These are phyloP conservation scores for Jaculus jaculus DNA, from an alignment of 2,113 vertebrate genomes.

Conservation along the genomic window DNA sequence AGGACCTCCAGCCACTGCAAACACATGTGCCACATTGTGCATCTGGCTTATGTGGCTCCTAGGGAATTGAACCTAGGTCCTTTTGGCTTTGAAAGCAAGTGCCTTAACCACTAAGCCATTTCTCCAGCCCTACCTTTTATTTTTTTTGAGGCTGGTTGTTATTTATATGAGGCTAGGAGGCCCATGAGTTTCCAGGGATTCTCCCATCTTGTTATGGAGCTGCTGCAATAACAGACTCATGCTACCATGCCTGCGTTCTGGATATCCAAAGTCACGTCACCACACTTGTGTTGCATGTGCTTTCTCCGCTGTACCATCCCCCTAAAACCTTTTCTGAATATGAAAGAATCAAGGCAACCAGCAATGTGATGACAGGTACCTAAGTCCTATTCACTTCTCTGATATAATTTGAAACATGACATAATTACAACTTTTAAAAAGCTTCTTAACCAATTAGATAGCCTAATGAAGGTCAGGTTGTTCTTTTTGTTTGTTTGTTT, in stretches of 20 bases:
- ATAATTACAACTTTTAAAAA: slow-evolving; percentile 50
- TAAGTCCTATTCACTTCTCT: not conserved
- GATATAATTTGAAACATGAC: slow-evolving; percentile 12
- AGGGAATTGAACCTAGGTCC: no score
- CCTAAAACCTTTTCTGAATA: not conserved
- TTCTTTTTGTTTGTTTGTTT: not conserved
- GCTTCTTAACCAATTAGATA: not conserved
- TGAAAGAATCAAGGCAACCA: not conserved
- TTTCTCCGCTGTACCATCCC: not conserved
- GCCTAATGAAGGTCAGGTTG: not conserved
- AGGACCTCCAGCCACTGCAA: no score
- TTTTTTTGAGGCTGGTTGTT: not conserved
- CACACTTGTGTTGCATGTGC: no score
- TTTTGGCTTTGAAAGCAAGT: no score
- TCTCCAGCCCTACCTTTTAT: no score
- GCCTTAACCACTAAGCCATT: no score
- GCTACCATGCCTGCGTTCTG: not conserved
- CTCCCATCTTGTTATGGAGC: not conserved
- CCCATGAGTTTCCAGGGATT: no score
- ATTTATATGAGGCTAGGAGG: not conserved
- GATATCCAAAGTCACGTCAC: not conserved
- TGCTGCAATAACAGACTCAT: not conserved
- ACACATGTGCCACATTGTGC: no score
- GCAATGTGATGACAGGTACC: not conserved
- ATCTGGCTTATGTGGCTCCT: no score